Evolutionary conservation across 2,113 vertebrate species (phyloP).

Genomic region (Ageneiosus marmoratus): DNA sequence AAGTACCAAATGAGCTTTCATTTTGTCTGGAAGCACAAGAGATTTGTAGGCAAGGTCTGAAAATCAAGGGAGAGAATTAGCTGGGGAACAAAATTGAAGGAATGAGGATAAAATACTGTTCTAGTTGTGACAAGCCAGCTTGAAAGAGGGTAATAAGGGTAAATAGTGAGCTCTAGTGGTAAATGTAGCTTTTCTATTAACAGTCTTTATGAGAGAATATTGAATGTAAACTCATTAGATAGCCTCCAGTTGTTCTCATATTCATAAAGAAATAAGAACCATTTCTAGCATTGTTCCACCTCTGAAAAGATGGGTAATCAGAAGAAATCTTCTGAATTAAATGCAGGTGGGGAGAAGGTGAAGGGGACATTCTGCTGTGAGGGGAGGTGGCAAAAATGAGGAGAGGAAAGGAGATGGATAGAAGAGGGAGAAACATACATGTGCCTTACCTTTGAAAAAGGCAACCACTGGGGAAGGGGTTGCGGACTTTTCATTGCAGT

Average conservation of each 20-base stretch:
- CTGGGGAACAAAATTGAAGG: slow-evolving; percentile 25
- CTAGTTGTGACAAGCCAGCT: slow-evolving; percentile 21
- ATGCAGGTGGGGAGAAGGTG: neutral
- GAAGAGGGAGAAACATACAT: slow-evolving; percentile 6
- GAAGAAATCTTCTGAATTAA: neutral
- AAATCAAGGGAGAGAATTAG: neutral
- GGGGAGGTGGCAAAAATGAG: neutral
- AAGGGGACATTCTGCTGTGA: neutral
- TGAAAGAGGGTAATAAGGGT: slow-evolving; percentile 39
- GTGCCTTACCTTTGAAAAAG: slow-evolving; percentile 29
- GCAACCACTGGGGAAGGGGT: slow-evolving; percentile 18
- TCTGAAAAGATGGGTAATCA: neutral
- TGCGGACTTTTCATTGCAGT: slow-evolving; percentile 39
- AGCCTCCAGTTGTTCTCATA: neutral
- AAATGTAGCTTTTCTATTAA: neutral
- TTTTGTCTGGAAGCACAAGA: slow-evolving; percentile 16
- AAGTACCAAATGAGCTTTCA: neutral
- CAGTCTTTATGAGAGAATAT: slow-evolving; percentile 1
- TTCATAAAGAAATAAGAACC: neutral
- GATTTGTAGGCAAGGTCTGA: neutral
- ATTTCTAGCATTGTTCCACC: neutral
- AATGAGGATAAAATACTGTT: neutral
- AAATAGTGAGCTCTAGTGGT: slow-evolving; percentile 60
- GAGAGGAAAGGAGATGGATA: slow-evolving; percentile 3
- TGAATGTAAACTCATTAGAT: neutral